phyloP scores from a whole-genome alignment of 2,797 vertebrate species.

The Apogon hyalosoma region DNA sequence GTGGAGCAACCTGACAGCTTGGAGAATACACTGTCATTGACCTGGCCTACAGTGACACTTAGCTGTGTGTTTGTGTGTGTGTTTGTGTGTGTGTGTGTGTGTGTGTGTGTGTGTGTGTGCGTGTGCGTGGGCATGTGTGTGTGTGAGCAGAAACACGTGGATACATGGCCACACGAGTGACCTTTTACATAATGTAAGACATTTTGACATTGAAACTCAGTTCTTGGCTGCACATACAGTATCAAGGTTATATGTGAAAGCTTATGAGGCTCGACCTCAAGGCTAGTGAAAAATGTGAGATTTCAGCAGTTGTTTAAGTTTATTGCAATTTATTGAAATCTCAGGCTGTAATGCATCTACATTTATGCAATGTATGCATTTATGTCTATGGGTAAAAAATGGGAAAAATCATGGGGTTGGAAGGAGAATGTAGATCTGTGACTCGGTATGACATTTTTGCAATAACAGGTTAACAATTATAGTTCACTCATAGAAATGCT shows the following conservation, averaged over 20 bases:
- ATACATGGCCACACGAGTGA: conserved; percentile 43
- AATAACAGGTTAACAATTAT: no score
- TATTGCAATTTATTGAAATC: no score
- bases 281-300: no score
- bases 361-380: no score
- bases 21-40: conserved; percentile 49
- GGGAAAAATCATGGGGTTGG: no score
- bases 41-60: conserved; percentile 33
- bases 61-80: conserved; percentile 16
- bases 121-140: conserved; percentile 20
- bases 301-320: no score
- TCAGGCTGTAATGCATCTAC: no score
- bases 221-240: not conserved
- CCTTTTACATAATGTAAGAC: conserved; percentile 40
- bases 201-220: conserved; percentile 27
- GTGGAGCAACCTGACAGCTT: conserved; percentile 57
- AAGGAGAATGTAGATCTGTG: no score
- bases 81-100: conserved; percentile 16
- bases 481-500: no score
- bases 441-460: no score
- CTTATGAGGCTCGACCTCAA: not conserved
- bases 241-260: conserved; percentile 17
- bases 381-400: no score
- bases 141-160: conserved; percentile 6
- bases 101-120: conserved; percentile 5